A percentile compares a stretch with the other conserved stretches of the same genome.
These are phyloP conservation scores for Macaria liturata DNA, from an alignment of 2,888 invertebrate genomes.

Conservation along the genomic window DNA sequence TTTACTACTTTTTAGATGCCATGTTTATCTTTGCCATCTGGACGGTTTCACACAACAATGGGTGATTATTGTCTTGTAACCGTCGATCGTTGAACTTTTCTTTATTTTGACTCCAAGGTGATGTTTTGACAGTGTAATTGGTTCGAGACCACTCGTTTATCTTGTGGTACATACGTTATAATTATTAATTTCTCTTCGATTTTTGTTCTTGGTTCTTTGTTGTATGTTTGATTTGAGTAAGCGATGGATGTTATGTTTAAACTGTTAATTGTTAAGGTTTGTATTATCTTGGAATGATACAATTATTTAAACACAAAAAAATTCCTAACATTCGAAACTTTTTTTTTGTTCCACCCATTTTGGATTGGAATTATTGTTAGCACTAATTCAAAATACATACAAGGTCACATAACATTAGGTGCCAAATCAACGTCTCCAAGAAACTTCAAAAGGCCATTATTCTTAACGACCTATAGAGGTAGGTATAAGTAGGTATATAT, in stretches of 20 bases:
- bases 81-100: constrained; percentile 63
- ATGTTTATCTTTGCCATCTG: constrained; percentile 61
- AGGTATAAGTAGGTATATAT: constrained; percentile 23
- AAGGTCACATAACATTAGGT: too few relatives aligned
- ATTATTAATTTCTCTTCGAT: constrained; percentile 51
- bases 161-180: constrained; percentile 55
- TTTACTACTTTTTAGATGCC: constrained; percentile 60
- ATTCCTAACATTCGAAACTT: too few relatives aligned
- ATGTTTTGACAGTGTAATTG: constrained; percentile 76
- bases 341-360: too few relatives aligned
- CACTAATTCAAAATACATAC: too few relatives aligned
- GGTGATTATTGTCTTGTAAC: constrained; percentile 63
- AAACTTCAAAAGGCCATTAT: background rate
- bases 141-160: constrained; percentile 58
- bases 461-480: constrained; percentile 5
- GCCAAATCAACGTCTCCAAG: too few relatives aligned
- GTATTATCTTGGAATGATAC: too few relatives aligned
- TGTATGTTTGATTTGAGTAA: constrained; percentile 14
- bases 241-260: too few relatives aligned
- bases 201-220: constrained; percentile 29
- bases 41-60: constrained; percentile 66
- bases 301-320: too few relatives aligned
- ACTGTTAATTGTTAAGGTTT: too few relatives aligned
- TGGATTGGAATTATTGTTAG: too few relatives aligned
- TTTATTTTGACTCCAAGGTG: constrained; percentile 70